Conservation (phyloP, 1,140 invertebrate species). For the Hetaerina americana region DNA sequence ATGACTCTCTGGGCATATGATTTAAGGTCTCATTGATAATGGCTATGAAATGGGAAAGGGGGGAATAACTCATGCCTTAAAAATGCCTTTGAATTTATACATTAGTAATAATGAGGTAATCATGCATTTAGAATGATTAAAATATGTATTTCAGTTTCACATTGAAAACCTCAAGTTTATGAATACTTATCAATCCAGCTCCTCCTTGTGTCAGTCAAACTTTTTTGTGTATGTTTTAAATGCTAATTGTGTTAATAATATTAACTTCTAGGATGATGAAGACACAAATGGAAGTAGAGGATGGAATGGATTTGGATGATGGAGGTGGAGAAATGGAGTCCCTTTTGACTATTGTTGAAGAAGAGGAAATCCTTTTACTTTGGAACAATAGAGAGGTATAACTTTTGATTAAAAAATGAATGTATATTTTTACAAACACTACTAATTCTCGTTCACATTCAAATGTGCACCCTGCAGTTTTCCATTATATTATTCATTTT, state of each 20-base stretch:
- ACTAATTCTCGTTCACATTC: too few relatives aligned
- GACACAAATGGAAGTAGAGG: slow-evolving; percentile 35
- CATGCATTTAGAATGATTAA: too few relatives aligned
- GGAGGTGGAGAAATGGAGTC: slow-evolving; percentile 24
- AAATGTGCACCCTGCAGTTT: too few relatives aligned
- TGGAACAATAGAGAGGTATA: slow-evolving; percentile 53
- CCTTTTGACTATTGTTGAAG: slow-evolving; percentile 29
- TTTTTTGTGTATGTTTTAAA: neutral
- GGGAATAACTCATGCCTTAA: neutral
- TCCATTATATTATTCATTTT: too few relatives aligned
- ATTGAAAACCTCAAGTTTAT: too few relatives aligned
- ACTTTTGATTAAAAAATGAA: too few relatives aligned
- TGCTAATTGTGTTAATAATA: too few relatives aligned
- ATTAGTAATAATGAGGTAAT: too few relatives aligned
- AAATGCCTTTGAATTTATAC: too few relatives aligned
- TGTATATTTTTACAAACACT: too few relatives aligned
- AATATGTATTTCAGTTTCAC: too few relatives aligned
- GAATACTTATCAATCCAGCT: slow-evolving; percentile 2
- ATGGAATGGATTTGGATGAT: slow-evolving; percentile 29
- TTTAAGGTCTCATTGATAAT: neutral
- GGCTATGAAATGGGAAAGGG: neutral
- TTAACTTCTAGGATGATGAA: slow-evolving; percentile 32
- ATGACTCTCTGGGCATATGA: too few relatives aligned
- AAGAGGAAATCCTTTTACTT: slow-evolving; percentile 54
- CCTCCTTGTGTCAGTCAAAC: neutral